phyloP scores from a whole-genome alignment of 2,888 invertebrate genomes.

The Argyresthia goedartella region DNA sequence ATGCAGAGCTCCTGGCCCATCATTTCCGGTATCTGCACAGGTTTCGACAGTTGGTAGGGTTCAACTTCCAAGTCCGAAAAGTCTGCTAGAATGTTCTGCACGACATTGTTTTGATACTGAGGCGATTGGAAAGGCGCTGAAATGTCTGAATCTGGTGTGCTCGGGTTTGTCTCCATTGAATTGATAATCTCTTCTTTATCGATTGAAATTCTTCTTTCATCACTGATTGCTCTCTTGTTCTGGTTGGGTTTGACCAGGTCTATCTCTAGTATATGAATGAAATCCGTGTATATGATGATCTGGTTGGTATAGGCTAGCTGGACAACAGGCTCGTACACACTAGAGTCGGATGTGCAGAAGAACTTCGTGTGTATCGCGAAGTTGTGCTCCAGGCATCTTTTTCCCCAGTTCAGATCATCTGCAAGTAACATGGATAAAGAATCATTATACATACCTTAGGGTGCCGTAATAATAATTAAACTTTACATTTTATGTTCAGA shows the following conservation, averaged over 20 bases:
- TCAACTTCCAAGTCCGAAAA: constrained; percentile 74
- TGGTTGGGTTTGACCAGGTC: constrained; percentile 62
- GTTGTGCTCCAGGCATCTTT: constrained; percentile 88
- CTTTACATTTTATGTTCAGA: no score
- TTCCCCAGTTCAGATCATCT: constrained; percentile 72
- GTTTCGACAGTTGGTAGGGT: constrained; percentile 48
- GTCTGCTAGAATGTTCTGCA: constrained; percentile 73
- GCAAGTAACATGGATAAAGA: constrained; percentile 15
- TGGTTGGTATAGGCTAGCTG: constrained; percentile 79
- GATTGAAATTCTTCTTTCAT: constrained; percentile 42
- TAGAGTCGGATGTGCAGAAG: constrained; percentile 89
- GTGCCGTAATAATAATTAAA: no score
- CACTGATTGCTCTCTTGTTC: constrained; percentile 32
- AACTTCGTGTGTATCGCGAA: constrained; percentile 94
- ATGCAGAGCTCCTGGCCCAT: constrained; percentile 62
- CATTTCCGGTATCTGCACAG: constrained; percentile 54
- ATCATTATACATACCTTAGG: neutral
- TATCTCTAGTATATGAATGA: constrained; percentile 82
- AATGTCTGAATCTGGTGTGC: constrained; percentile 47
- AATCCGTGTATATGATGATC: constrained; percentile 88
- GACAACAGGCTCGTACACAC: constrained; percentile 78
- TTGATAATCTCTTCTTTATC: constrained; percentile 42
- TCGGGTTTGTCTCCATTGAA: constrained; percentile 42
- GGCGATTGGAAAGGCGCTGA: constrained; percentile 62
- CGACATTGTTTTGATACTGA: constrained; percentile 65